A percentile compares a stretch with the other conserved stretches of the same genome.
Conservation (phyloP, 2,888 invertebrate species). For the Taphrorychus bicolor region DNA sequence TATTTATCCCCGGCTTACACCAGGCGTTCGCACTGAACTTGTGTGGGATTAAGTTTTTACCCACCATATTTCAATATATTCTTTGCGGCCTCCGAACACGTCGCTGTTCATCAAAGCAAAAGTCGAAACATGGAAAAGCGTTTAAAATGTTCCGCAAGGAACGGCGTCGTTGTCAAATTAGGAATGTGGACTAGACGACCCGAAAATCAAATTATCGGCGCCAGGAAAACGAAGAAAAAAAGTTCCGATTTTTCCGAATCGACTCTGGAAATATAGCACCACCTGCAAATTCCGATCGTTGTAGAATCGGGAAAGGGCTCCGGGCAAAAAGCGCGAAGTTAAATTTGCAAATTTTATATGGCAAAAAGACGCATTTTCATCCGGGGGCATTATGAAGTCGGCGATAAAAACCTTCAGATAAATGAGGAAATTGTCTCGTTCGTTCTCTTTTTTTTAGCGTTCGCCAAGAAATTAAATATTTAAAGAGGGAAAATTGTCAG, state of each 20-base stretch:
- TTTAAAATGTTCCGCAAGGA: neutral
- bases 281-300: slow-evolving; percentile 38
- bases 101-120: neutral
- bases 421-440: slow-evolving; percentile 20
- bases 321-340: slow-evolving; percentile 20
- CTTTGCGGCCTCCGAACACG: neutral
- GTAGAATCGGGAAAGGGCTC: slow-evolving; percentile 28
- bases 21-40: neutral
- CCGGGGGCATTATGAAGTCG: slow-evolving; percentile 23
- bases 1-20: neutral
- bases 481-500: slow-evolving; percentile 21
- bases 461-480: slow-evolving; percentile 26
- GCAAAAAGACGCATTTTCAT: slow-evolving; percentile 26
- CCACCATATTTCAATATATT: neutral
- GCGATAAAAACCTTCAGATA: slow-evolving; percentile 30
- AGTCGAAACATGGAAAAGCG: neutral
- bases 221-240: neutral
- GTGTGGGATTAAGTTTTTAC: neutral
- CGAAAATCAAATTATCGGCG: neutral
- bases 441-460: slow-evolving; percentile 9
- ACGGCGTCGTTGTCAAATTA: neutral
- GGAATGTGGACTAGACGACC: neutral
- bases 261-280: slow-evolving; percentile 37
- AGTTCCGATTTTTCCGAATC: slow-evolving; percentile 25
- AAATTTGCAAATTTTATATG: slow-evolving; percentile 37